Evolutionary conservation across 2,888 invertebrate species (phyloP).

Genomic region (Sepioteuthis lessoniana): DNA sequence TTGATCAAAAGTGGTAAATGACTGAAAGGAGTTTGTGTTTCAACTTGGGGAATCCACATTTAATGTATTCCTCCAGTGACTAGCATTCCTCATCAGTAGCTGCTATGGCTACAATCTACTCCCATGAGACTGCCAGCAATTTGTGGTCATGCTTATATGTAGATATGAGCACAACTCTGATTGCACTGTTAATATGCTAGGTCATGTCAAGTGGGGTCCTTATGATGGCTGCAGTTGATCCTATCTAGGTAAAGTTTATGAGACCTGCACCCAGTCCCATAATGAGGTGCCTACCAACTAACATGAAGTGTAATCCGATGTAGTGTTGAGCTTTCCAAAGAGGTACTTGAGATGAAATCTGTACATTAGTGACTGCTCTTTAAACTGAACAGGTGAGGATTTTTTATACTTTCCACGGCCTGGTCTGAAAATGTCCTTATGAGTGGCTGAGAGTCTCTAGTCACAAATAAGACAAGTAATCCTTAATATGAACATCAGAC

Average conservation of each 20-base stretch:
- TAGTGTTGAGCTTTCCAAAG: too few relatives aligned
- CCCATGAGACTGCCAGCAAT: background rate
- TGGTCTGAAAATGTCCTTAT: background rate
- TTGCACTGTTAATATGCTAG: background rate
- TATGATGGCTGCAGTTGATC: too few relatives aligned
- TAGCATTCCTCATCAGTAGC: background rate
- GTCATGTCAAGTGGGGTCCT: too few relatives aligned
- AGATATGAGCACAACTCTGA: background rate
- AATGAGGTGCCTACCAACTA: too few relatives aligned
- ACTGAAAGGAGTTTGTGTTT: background rate
- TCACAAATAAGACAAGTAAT: background rate
- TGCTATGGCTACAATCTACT: background rate
- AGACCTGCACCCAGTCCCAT: too few relatives aligned
- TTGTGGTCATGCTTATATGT: background rate
- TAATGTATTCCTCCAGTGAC: background rate
- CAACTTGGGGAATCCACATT: background rate
- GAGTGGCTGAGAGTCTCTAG: background rate
- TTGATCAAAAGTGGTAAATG: background rate
- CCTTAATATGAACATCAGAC: too few relatives aligned
- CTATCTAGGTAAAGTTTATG: too few relatives aligned
- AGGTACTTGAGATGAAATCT: background rate
- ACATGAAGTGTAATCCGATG: too few relatives aligned
- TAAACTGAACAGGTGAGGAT: too few relatives aligned
- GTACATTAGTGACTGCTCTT: background rate
- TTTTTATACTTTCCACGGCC: background rate